Conservation (phyloP, 2,113 vertebrate genomes). For the Noturus placidus region DNA sequence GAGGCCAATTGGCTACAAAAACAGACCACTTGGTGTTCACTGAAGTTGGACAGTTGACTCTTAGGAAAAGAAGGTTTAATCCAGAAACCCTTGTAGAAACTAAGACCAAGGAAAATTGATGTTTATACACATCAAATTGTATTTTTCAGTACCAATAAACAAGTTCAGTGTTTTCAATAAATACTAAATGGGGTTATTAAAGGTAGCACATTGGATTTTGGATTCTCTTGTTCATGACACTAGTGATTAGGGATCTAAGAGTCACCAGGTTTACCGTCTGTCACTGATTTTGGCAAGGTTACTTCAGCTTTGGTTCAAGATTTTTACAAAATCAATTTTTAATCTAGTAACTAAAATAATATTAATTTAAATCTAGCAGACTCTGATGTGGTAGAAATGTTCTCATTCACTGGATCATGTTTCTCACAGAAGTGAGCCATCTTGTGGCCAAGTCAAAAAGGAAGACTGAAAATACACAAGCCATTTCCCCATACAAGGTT, state of each 20-base stretch:
- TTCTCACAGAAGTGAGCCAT: slow-evolving; percentile 38
- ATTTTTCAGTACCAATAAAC: background rate
- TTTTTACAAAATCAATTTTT: too few relatives aligned
- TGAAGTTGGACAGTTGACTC: background rate
- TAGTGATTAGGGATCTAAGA: background rate
- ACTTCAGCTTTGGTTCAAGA: background rate
- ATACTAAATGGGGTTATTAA: background rate
- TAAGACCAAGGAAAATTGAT: background rate
- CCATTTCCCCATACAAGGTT: background rate
- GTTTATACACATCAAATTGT: background rate
- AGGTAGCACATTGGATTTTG: background rate
- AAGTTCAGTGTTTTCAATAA: background rate
- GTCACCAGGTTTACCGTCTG: background rate
- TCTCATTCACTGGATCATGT: background rate
- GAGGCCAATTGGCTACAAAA: background rate
- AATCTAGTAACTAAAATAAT: too few relatives aligned
- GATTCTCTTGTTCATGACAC: background rate
- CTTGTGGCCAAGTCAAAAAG: slow-evolving; percentile 29
- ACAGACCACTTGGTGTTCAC: background rate
- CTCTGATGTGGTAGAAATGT: background rate
- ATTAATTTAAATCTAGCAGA: background rate
- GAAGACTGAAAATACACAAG: background rate
- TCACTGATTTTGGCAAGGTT: background rate
- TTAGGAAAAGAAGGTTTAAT: background rate
- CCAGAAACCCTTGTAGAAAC: background rate